Evolutionary conservation across 2,888 invertebrate genomes (phyloP).

Genomic region (Uloborus plumipes): DNA sequence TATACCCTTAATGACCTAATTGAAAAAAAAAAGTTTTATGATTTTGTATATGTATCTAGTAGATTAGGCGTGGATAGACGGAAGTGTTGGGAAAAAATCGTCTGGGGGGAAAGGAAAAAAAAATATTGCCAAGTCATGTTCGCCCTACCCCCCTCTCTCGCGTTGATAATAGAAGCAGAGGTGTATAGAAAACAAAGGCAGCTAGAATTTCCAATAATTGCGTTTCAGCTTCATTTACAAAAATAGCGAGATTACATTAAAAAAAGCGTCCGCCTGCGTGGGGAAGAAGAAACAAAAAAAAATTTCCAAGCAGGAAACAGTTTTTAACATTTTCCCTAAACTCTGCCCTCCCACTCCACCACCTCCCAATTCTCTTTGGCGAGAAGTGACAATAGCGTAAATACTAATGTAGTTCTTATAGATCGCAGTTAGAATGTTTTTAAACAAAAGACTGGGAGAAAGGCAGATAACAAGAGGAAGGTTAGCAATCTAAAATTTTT

Average conservation of each 20-base stretch:
- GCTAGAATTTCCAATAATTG: constrained; percentile 60
- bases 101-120: background rate
- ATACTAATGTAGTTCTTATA: constrained; percentile 62
- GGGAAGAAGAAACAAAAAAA: constrained; percentile 19
- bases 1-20: constrained; percentile 50
- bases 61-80: constrained; percentile 52
- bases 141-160: constrained; percentile 12
- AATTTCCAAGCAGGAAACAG: constrained; percentile 56
- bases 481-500: constrained; percentile 61
- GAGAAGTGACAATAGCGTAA: constrained; percentile 55
- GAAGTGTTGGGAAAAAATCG: constrained; percentile 45
- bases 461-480: constrained; percentile 51
- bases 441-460: constrained; percentile 48
- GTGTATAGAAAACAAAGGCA: constrained; percentile 47
- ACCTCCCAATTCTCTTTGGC: constrained; percentile 7
- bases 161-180: constrained; percentile 25
- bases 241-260: constrained; percentile 55
- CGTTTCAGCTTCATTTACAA: constrained; percentile 63
- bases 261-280: constrained; percentile 20
- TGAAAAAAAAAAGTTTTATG: constrained; percentile 32
- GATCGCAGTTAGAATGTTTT: constrained; percentile 41
- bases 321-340: constrained; percentile 59
- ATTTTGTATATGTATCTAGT: constrained; percentile 47
- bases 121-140: constrained; percentile 35
- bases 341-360: constrained; percentile 22